Evolutionary conservation across 2,113 vertebrate genomes (phyloP).

Genomic region (Caracal caracal): DNA sequence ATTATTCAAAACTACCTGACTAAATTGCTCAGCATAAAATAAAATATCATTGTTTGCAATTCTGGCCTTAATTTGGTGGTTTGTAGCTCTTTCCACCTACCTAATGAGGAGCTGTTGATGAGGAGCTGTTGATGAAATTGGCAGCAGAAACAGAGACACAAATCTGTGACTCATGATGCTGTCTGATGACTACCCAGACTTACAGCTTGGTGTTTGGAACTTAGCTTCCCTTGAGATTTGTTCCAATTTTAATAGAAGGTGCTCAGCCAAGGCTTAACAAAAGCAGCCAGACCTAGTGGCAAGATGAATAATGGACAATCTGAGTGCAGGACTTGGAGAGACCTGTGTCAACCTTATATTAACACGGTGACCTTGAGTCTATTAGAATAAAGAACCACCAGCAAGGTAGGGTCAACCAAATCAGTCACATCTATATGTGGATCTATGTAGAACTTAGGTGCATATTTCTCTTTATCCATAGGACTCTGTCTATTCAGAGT

Average conservation of each 20-base stretch:
- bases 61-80: slow-evolving; percentile 23
- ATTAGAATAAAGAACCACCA: slow-evolving; percentile 81
- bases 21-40: neutral
- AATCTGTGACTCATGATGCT: slow-evolving; percentile 28
- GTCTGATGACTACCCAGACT: slow-evolving; percentile 62
- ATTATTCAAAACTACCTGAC: neutral
- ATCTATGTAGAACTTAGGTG: neutral
- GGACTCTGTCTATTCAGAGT: neutral
- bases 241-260: slow-evolving; percentile 78
- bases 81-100: neutral
- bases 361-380: slow-evolving; percentile 74
- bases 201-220: slow-evolving; percentile 58
- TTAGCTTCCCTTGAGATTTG: slow-evolving; percentile 55
- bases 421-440: slow-evolving; percentile 22
- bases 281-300: slow-evolving; percentile 53
- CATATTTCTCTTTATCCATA: neutral
- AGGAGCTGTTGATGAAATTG: slow-evolving; percentile 41
- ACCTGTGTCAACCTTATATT: slow-evolving; percentile 65
- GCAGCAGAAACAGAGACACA: slow-evolving; percentile 5
- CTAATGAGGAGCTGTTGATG: slow-evolving; percentile 41
- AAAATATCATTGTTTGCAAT: neutral
- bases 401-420: slow-evolving; percentile 41
- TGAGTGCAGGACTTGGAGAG: slow-evolving; percentile 65
- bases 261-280: slow-evolving; percentile 66
- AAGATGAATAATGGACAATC: slow-evolving; percentile 73